Evolutionary conservation across 2,888 invertebrate genomes (phyloP), one percentile per base, ranked within the genome.

Genomic region (Hirtodrosophila cameraria): DNA sequence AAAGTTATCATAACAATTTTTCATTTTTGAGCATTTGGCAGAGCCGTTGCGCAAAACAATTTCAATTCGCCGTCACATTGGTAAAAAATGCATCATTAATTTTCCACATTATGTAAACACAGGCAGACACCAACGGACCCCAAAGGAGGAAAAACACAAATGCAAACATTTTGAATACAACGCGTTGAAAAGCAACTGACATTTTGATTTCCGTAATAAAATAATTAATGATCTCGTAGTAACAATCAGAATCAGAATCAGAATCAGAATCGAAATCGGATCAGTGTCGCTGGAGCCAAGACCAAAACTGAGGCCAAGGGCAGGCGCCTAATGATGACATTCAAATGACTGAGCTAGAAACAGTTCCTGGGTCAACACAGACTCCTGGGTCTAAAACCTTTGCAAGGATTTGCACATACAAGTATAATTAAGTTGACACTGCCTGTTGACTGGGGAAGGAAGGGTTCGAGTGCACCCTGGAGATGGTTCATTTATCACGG

Each of bases 201-300:
- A 86, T 86, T 87, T 86, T 80, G 87, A 83, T 87, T 87, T 83
- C 77, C 86, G 86, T 80, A 86, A 87, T 87, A 86, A 87, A 83
- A 77, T 84, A 84, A 84, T 84, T 84, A 84, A 84, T 84, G 86
- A 87, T 79, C 74, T 27, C 25, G 13, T 12, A 12, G 13, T 13
- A 23, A 55, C 31, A 38, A 62, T 61, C 70, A 59, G 52, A 62
- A 25, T 12, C 35, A 25, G 60, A 38, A 62, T 61, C 70, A 59
- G 52, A 62, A 25, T 12, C 35, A 25, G 60, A 70, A 61, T 78
- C 72, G 78, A 59, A 80, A 73, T 67, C 66, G 85, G 80, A 80
- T 80, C 85, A 85, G 61, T 57, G 64, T 75, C 60, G 48, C 28
- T 31, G 38, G 7, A 23, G 30, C 41, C 15, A 30, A 33, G 25